Conservation (phyloP, 2,797 vertebrate species). For the Rhadinocentrus ornatus region DNA sequence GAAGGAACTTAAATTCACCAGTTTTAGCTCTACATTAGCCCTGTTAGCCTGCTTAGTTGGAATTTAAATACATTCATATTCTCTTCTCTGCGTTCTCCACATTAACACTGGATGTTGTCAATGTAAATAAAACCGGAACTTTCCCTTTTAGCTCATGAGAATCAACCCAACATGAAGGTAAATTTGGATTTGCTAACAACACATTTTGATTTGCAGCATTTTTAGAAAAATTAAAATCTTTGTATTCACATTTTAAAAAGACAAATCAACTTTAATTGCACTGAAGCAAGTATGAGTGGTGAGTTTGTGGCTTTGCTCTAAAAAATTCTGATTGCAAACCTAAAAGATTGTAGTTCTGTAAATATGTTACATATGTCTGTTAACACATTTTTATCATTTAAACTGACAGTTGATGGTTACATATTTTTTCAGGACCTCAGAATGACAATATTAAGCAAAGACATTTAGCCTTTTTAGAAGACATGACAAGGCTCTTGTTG, state of each 20-base stretch:
- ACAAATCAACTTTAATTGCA: too few relatives aligned
- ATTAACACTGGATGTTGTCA: too few relatives aligned
- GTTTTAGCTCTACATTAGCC: background rate
- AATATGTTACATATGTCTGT: too few relatives aligned
- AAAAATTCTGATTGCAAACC: too few relatives aligned
- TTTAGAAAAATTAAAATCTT: too few relatives aligned
- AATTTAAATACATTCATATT: slow-evolving; percentile 4
- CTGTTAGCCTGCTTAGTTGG: background rate
- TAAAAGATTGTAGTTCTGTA: too few relatives aligned
- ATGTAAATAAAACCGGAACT: background rate
- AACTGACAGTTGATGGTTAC: background rate
- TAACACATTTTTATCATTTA: background rate
- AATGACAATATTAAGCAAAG: background rate
- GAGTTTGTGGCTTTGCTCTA: too few relatives aligned
- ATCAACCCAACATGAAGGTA: background rate
- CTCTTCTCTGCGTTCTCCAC: background rate
- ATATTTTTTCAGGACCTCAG: background rate
- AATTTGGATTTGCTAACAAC: too few relatives aligned
- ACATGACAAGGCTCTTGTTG: slow-evolving; percentile 20
- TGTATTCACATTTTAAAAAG: too few relatives aligned
- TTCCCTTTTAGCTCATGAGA: background rate
- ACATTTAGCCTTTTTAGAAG: slow-evolving; percentile 16
- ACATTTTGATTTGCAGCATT: too few relatives aligned
- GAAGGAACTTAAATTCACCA: background rate
- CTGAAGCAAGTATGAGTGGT: too few relatives aligned